Conservation (phyloP, 2,113 vertebrate genomes). For the Ophthalmolycus amberensis region DNA sequence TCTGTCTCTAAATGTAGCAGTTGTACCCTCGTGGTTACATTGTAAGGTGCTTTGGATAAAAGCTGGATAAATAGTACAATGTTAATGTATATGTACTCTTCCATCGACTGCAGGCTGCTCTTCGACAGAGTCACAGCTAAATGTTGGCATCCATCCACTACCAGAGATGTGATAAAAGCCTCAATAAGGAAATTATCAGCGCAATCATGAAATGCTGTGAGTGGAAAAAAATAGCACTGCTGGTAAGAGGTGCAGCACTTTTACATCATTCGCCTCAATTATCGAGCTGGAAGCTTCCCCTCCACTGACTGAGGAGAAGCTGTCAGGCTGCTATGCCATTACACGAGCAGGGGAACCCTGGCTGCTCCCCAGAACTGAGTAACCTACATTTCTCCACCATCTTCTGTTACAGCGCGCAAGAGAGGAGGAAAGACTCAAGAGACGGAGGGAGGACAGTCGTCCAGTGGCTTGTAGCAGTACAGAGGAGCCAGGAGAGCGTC, state of each 20-base stretch:
- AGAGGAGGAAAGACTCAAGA: not conserved
- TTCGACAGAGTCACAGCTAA: not conserved
- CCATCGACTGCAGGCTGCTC: not conserved
- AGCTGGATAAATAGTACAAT: not conserved
- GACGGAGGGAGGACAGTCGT: not conserved
- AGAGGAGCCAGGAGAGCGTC: not conserved
- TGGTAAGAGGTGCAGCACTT: conserved; percentile 6
- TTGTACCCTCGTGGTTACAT: not conserved
- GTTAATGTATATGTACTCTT: not conserved
- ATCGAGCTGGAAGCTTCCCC: not conserved
- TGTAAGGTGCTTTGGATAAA: not conserved
- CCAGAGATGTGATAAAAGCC: conserved; percentile 35
- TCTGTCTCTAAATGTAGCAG: not conserved
- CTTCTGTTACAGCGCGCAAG: not conserved
- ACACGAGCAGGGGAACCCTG: conserved; percentile 11
- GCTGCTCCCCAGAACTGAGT: conserved; percentile 25
- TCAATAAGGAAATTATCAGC: conserved; percentile 24
- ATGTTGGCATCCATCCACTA: not conserved
- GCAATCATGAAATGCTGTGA: not conserved
- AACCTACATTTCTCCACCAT: conserved; percentile 64
- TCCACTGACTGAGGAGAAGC: conserved; percentile 9
- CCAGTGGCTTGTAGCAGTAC: not conserved
- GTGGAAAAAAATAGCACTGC: not conserved
- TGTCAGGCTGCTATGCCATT: conserved; percentile 5
- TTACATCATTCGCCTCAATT: not conserved